A percentile compares a stretch with the other conserved stretches of the same genome.
phyloP scores from a whole-genome alignment of 2,113 vertebrate species.

The Aepyceros melampus region DNA sequence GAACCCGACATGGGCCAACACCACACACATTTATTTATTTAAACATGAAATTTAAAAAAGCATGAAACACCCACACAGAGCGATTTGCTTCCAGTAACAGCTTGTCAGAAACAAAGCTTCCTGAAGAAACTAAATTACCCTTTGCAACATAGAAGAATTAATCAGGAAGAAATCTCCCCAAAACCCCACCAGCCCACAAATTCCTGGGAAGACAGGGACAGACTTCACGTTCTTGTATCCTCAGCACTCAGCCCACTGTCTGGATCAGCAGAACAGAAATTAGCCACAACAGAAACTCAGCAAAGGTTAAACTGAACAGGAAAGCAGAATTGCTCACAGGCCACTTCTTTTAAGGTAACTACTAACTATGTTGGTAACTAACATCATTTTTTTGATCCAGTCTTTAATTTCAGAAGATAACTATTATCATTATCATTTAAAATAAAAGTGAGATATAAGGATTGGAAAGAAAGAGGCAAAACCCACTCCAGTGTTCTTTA shows the following conservation, averaged over 20 bases:
- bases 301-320: background rate
- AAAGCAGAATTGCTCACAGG: background rate
- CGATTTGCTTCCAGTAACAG: background rate
- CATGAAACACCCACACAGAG: background rate
- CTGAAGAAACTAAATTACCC: background rate
- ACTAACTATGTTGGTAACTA: background rate
- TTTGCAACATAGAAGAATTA: background rate
- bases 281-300: background rate
- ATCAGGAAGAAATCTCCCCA: background rate
- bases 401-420: no score
- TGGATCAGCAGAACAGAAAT: background rate
- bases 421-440: no score
- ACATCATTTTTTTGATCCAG: no score
- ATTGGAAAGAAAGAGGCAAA: no score
- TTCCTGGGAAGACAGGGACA: background rate
- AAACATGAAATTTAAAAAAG: background rate
- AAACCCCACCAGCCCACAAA: background rate
- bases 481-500: no score
- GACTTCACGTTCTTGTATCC: background rate
- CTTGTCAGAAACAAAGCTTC: background rate
- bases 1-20: background rate
- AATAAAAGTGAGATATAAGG: no score
- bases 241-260: background rate
- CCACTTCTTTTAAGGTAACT: background rate
- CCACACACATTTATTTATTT: background rate